Percentiles rank a stretch among this genome's conserved stretches.
Conservation (phyloP, 2,888 invertebrate species). For the Polietes domitor region DNA sequence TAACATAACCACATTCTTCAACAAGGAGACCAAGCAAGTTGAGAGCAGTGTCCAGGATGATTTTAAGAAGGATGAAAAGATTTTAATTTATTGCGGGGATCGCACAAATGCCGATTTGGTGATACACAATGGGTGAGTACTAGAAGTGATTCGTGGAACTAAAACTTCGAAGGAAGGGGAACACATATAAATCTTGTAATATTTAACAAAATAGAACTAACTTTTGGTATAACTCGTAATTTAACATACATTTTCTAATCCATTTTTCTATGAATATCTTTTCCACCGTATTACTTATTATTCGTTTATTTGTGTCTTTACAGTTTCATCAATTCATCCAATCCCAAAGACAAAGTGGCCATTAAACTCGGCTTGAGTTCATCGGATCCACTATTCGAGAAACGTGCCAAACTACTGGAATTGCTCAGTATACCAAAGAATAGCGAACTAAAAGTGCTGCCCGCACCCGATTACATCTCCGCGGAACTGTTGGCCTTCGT, state of each 20-base stretch:
- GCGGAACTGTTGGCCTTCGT: conserved; percentile 90
- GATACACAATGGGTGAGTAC: conserved; percentile 88
- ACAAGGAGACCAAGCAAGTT: conserved; percentile 86
- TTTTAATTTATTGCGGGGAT: conserved; percentile 96
- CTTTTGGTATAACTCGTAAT: too few relatives aligned
- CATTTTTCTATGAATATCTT: too few relatives aligned
- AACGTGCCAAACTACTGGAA: conserved; percentile 85
- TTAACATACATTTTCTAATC: too few relatives aligned
- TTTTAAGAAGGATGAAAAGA: conserved; percentile 89
- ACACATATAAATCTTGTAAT: too few relatives aligned
- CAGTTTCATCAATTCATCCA: conserved; percentile 89
- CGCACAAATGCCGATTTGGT: conserved; percentile 94
- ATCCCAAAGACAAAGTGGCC: conserved; percentile 88
- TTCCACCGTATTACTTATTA: too few relatives aligned
- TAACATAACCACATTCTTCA: conserved; percentile 93
- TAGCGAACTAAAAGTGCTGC: conserved; percentile 86
- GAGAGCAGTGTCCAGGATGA: conserved; percentile 91
- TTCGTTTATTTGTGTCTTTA: too few relatives aligned
- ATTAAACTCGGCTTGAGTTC: conserved; percentile 91
- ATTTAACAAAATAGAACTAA: too few relatives aligned
- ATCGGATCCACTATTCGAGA: conserved; percentile 87
- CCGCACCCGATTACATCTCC: conserved; percentile 86
- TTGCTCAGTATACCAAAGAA: conserved; percentile 86
- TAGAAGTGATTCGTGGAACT: neutral
- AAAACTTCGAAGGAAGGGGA: neutral